These are phyloP conservation scores for Alethe diademata DNA, from an alignment of 2,113 vertebrate genomes.

Conservation along the genomic window DNA sequence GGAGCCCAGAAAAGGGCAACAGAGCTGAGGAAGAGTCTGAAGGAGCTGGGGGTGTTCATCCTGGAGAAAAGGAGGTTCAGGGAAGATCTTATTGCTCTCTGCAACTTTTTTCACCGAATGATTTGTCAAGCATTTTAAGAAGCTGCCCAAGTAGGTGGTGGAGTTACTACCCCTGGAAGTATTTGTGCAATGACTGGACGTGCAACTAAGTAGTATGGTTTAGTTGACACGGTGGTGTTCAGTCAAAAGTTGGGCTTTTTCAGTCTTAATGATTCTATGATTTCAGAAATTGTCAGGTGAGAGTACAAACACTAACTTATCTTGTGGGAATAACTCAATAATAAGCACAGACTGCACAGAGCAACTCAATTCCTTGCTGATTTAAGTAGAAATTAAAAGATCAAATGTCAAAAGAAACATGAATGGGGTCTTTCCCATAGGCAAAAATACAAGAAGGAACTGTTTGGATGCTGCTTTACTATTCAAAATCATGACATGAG, in stretches of 20 bases:
- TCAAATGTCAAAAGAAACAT: neutral
- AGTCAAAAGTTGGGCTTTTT: neutral
- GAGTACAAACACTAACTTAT: neutral
- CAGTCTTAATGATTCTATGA: neutral
- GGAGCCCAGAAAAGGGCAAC: neutral
- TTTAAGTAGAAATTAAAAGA: neutral
- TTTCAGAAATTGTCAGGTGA: neutral
- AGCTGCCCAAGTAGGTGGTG: neutral
- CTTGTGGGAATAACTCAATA: neutral
- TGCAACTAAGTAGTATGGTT: neutral
- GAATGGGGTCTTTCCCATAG: neutral
- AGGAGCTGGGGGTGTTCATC: neutral
- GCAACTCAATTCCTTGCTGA: neutral
- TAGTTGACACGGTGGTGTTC: neutral
- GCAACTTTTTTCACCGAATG: neutral
- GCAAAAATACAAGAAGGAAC: neutral
- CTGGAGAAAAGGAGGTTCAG: neutral
- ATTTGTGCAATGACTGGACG: fast-evolving
- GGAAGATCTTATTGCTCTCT: neutral
- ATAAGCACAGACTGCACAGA: neutral
- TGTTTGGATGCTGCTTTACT: neutral
- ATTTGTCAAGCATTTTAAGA: neutral
- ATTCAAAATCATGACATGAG: neutral
- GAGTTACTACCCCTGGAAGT: neutral
- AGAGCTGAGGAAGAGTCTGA: neutral